These are phyloP conservation scores for Eulithis prunata DNA, from an alignment of 2,888 invertebrate genomes.

Conservation along the genomic window DNA sequence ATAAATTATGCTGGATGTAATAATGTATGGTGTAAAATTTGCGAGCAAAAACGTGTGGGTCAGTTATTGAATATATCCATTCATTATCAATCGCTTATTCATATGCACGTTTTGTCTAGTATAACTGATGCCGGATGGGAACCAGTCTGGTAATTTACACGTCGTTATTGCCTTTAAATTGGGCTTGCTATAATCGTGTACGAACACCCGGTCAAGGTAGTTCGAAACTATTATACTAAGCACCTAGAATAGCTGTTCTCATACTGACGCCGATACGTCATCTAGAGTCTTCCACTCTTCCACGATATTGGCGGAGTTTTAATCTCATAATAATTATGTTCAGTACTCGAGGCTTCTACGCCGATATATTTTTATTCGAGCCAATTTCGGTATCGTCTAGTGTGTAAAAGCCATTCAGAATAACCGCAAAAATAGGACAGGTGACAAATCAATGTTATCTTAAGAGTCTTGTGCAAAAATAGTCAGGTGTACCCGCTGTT, in stretches of 20 bases:
- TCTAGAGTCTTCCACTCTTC: too few relatives aligned
- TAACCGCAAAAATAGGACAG: constrained; percentile 10
- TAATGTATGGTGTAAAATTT: neutral
- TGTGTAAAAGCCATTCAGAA: too few relatives aligned
- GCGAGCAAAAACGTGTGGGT: neutral
- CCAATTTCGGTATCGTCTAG: too few relatives aligned
- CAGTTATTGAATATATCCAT: neutral
- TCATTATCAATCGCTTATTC: neutral
- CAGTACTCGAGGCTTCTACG: too few relatives aligned
- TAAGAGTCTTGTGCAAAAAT: constrained; percentile 7
- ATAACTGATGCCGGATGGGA: constrained; percentile 55
- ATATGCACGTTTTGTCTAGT: constrained; percentile 7
- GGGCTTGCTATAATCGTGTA: constrained; percentile 45
- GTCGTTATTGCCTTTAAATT: constrained; percentile 48
- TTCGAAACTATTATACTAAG: constrained; percentile 36
- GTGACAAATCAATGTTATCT: constrained; percentile 38
- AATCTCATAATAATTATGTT: too few relatives aligned
- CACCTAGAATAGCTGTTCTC: neutral
- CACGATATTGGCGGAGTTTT: too few relatives aligned
- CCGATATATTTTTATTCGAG: too few relatives aligned
- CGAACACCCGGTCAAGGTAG: constrained; percentile 53
- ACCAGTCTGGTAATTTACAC: constrained; percentile 58
- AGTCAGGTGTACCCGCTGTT: constrained; percentile 26
- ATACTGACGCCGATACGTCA: too few relatives aligned
- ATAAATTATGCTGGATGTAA: neutral